Percentiles rank a stretch among this genome's conserved stretches.
Evolutionary conservation across 1,140 invertebrate species (phyloP).

Genomic region (Pectinophora gossypiella): DNA sequence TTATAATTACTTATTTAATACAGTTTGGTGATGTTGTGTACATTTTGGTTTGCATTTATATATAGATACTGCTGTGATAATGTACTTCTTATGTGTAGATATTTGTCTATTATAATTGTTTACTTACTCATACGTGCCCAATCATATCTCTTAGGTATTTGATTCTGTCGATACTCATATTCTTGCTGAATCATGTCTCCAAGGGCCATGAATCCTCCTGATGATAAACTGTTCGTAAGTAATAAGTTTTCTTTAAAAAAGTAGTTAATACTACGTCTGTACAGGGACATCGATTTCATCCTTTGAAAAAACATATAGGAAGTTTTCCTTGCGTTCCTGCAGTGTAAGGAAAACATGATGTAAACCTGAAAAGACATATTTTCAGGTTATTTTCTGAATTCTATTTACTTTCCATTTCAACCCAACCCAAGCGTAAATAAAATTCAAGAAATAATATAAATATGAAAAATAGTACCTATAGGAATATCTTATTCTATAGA

Average conservation of each 20-base stretch:
- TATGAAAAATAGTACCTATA: too few species aligned
- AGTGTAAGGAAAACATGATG: neutral
- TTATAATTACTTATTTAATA: too few species aligned
- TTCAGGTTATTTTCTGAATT: too few species aligned
- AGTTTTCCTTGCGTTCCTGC: neutral
- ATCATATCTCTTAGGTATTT: constrained; percentile 70
- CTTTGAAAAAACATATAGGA: neutral
- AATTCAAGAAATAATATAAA: too few species aligned
- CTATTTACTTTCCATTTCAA: too few species aligned
- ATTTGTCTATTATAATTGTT: constrained; percentile 1
- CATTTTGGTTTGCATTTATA: too few species aligned
- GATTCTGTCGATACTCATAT: constrained; percentile 75
- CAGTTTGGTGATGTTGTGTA: too few species aligned
- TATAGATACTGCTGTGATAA: too few species aligned
- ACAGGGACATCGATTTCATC: neutral
- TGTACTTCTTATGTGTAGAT: too few species aligned
- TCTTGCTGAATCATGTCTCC: constrained; percentile 81
- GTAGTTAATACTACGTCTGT: constrained; percentile 34
- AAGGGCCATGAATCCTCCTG: constrained; percentile 80
- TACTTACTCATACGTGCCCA: constrained; percentile 71
- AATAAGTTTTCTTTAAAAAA: constrained; percentile 81
- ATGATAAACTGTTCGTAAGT: constrained; percentile 81
- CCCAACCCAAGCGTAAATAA: too few species aligned
- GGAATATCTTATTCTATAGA: too few species aligned
- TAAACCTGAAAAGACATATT: neutral